Conservation (phyloP, 2,113 vertebrate genomes). For the Pantherophis guttatus region DNA sequence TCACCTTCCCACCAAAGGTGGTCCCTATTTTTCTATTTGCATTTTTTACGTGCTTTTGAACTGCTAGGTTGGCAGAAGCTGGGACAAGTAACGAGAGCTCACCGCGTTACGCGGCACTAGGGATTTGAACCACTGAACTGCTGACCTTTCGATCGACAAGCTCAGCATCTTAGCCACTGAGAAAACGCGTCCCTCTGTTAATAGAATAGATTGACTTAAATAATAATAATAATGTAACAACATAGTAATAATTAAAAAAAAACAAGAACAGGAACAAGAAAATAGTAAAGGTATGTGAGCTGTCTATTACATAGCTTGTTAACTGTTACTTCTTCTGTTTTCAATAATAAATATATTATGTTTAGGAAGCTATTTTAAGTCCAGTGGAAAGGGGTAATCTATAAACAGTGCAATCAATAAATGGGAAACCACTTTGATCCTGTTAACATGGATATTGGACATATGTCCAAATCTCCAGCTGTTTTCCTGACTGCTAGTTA, state of each 20-base stretch:
- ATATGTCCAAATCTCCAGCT: neutral
- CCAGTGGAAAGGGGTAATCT: neutral
- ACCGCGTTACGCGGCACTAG: no score
- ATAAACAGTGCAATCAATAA: neutral
- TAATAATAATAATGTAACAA: neutral
- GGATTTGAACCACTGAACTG: no score
- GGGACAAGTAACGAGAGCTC: no score
- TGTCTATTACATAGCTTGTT: neutral
- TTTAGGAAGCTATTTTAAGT: neutral
- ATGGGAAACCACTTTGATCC: neutral
- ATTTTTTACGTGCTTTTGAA: no score
- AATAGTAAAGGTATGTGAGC: neutral
- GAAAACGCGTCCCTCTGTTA: neutral
- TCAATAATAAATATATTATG: neutral
- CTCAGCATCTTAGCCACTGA: no score
- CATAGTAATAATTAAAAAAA: neutral
- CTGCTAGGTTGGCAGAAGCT: no score
- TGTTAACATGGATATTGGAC: neutral
- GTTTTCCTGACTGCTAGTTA: neutral
- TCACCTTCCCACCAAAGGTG: no score
- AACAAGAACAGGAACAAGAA: neutral
- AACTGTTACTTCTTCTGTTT: neutral
- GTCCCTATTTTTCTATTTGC: no score
- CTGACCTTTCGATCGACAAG: no score
- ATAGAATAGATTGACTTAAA: neutral